These are phyloP conservation scores for Zaprionus vittiger DNA, from an alignment of 1,140 invertebrate species.

Conservation along the genomic window DNA sequence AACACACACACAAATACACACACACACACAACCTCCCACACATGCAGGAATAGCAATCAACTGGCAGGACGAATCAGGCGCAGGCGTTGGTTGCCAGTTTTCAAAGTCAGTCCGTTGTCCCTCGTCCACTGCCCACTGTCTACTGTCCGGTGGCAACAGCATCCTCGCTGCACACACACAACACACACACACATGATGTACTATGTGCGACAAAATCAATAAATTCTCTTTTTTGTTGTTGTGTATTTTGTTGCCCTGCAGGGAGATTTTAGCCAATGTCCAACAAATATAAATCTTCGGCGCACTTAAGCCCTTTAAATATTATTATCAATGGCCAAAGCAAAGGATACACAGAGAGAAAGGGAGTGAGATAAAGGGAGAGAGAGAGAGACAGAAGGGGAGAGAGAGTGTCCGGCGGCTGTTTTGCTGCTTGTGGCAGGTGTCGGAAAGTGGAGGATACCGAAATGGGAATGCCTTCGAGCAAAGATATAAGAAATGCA, in stretches of 20 bases:
- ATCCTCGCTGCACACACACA: slow-evolving; percentile 52
- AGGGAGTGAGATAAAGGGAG: neutral
- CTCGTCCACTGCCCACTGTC: neutral
- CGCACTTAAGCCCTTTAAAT: slow-evolving; percentile 80
- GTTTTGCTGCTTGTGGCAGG: slow-evolving; percentile 56
- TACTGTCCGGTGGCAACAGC: slow-evolving; percentile 41
- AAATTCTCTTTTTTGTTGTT: slow-evolving; percentile 69
- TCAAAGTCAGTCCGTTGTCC: neutral
- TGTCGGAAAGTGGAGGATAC: slow-evolving; percentile 36
- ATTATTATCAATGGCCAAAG: slow-evolving; percentile 74
- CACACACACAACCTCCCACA: neutral
- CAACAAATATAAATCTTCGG: slow-evolving; percentile 77
- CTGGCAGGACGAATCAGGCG: slow-evolving; percentile 63
- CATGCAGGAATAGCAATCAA: slow-evolving; percentile 45
- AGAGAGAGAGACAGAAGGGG: slow-evolving; percentile 19
- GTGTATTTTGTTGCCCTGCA: slow-evolving; percentile 27
- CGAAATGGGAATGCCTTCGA: slow-evolving; percentile 33
- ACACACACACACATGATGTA: slow-evolving; percentile 37
- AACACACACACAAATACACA: slow-evolving; percentile 23
- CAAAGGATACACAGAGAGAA: slow-evolving; percentile 36
- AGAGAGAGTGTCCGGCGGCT: slow-evolving; percentile 20
- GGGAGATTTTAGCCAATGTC: slow-evolving; percentile 61
- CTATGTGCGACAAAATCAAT: slow-evolving; percentile 70
- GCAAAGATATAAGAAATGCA: slow-evolving; percentile 7
- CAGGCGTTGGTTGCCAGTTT: slow-evolving; percentile 60